Percentiles rank a stretch among this genome's conserved stretches.
phyloP scores from a whole-genome alignment of 2,797 vertebrate species.

The Dallia pectoralis region DNA sequence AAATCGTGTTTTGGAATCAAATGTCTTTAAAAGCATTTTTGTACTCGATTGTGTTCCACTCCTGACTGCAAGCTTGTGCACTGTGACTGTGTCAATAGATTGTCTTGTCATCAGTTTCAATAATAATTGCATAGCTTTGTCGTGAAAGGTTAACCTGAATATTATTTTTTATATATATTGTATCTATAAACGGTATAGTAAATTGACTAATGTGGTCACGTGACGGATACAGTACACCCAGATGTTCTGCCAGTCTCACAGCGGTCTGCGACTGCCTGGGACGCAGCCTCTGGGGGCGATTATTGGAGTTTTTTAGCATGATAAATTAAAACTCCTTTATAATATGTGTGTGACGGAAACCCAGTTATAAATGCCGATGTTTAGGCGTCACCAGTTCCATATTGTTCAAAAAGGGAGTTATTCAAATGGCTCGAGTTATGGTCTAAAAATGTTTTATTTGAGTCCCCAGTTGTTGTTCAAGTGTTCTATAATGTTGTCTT shows the following conservation, averaged over 20 bases:
- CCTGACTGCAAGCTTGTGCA: conserved; percentile 97
- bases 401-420: conserved; percentile 50
- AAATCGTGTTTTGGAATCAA: conserved; percentile 51
- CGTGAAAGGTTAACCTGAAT: conserved; percentile 86
- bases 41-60: conserved; percentile 62
- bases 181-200: conserved; percentile 60
- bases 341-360: conserved; percentile 56
- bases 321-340: conserved; percentile 67
- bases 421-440: conserved; percentile 48
- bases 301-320: conserved; percentile 68
- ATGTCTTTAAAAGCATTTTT: conserved; percentile 60
- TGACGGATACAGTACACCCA: conserved; percentile 69
- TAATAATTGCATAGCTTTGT: conserved; percentile 90
- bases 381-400: conserved; percentile 44
- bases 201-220: conserved; percentile 70
- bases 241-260: conserved; percentile 67
- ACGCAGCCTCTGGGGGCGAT: conserved; percentile 49
- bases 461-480: conserved; percentile 47
- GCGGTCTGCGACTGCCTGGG: conserved; percentile 63
- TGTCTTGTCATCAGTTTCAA: conserved; percentile 90
- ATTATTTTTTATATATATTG: conserved; percentile 76
- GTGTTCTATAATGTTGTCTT: conserved; percentile 65
- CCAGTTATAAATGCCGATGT: conserved; percentile 55
- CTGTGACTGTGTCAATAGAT: conserved; percentile 93
- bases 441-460: conserved; percentile 44